phyloP scores from a whole-genome alignment of 2,888 invertebrate species.

The Blera fallax region DNA sequence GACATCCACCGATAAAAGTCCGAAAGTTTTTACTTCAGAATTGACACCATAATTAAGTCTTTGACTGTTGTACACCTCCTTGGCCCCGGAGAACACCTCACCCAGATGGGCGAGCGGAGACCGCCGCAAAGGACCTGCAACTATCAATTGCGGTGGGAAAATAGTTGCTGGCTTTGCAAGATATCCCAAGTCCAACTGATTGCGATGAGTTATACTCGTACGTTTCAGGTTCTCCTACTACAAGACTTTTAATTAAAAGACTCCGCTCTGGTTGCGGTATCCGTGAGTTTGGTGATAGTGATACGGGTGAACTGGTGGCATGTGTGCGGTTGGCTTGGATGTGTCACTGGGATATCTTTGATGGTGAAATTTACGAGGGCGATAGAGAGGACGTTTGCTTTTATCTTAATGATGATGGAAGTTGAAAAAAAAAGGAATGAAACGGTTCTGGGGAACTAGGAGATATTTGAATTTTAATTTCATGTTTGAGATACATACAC shows the following conservation, averaged over 20 bases:
- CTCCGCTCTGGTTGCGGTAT: conserved; percentile 38
- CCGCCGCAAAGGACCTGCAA: conserved; percentile 40
- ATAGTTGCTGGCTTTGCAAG: conserved; percentile 70
- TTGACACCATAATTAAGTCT: conserved; percentile 72
- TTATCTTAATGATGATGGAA: conserved; percentile 72
- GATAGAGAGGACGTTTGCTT: conserved; percentile 66
- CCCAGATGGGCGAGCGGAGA: not conserved
- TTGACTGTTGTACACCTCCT: conserved; percentile 37
- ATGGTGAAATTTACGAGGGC: conserved; percentile 66
- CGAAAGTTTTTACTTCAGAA: conserved; percentile 69
- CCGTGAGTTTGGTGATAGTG: conserved; percentile 46
- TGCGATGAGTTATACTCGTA: conserved; percentile 62
- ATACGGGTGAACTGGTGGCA: conserved; percentile 20
- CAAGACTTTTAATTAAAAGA: conserved; percentile 70
- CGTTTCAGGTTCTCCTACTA: conserved; percentile 16
- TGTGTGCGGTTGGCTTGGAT: conserved; percentile 50
- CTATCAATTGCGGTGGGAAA: conserved; percentile 53
- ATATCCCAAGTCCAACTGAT: conserved; percentile 65
- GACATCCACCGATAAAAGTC: conserved; percentile 70
- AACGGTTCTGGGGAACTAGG: not conserved
- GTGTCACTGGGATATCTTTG: conserved; percentile 65
- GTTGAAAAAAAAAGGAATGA: conserved; percentile 19
- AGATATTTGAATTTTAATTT: conserved; percentile 55
- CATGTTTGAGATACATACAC: conserved; percentile 31
- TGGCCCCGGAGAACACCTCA: not conserved